phyloP scores from a whole-genome alignment of 2,113 vertebrate genomes.

The Aldabrachelys gigantea region DNA sequence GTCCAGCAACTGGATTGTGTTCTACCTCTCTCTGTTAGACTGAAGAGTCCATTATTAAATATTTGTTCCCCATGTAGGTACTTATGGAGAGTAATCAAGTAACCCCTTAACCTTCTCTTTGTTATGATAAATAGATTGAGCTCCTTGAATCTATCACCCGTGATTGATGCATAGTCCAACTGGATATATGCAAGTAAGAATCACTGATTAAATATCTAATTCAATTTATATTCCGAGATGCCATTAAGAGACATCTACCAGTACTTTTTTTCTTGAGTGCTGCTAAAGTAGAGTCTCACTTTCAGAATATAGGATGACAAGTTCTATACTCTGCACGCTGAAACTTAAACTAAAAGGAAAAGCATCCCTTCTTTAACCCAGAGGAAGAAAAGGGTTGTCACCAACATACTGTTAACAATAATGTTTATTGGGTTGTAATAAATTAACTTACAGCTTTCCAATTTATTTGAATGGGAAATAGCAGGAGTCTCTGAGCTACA shows the following conservation, averaged over 20 bases:
- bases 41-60: neutral
- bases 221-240: neutral
- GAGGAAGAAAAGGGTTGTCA: neutral
- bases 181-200: neutral
- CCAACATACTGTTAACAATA: neutral
- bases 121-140: neutral
- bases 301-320: neutral
- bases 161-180: neutral
- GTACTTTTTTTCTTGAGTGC: neutral
- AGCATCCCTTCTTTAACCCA: accelerated
- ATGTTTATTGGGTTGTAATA: neutral
- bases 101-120: neutral
- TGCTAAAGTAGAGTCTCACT: neutral
- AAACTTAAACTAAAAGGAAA: neutral
- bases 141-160: neutral
- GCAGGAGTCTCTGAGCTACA: neutral
- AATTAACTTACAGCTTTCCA: neutral
- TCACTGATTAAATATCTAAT: neutral
- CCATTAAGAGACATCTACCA: neutral
- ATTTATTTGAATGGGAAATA: neutral
- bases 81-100: neutral
- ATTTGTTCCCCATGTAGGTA: neutral
- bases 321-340: accelerated
- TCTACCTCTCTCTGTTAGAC: neutral
- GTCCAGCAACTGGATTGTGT: neutral